Percentiles rank a stretch among this genome's conserved stretches.
These are phyloP conservation scores for Phenganax subtilis DNA, from an alignment of 92 coral and sea anemone genomes.

Conservation along the genomic window DNA sequence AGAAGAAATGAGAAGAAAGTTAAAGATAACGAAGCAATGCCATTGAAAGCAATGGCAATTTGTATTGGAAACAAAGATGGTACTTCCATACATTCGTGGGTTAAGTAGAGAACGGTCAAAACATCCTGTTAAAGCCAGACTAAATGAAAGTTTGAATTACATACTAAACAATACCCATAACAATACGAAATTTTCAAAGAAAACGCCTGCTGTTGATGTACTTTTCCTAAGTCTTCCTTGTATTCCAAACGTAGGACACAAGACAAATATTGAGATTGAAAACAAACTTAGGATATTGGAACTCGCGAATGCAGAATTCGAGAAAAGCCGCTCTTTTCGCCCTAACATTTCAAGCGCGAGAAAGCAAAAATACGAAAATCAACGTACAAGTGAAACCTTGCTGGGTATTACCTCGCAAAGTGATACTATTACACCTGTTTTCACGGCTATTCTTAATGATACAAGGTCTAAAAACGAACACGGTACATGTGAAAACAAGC, in stretches of 20 bases:
- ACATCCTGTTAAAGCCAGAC: neutral
- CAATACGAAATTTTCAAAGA: neutral
- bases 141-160: neutral
- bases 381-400: neutral
- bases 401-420: neutral
- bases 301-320: conserved; percentile 46
- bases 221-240: conserved; percentile 85
- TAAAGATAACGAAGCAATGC: conserved; percentile 5
- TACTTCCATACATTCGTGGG: neutral
- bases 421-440: neutral
- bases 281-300: conserved; percentile 68
- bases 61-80: conserved; percentile 40
- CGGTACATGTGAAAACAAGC: neutral
- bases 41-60: conserved; percentile 33
- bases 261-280: conserved; percentile 56
- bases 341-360: neutral
- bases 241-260: conserved; percentile 77
- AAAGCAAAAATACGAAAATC: neutral
- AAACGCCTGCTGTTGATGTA: conserved; percentile 55
- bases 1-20: conserved; percentile 46
- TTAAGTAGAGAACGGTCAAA: neutral
- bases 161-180: neutral
- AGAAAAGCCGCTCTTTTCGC: conserved; percentile 6
- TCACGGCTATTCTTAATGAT: neutral
- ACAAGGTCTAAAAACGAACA: neutral